These are phyloP conservation scores for Bradypodion pumilum DNA, from an alignment of 2,797 vertebrate species.

Conservation along the genomic window DNA sequence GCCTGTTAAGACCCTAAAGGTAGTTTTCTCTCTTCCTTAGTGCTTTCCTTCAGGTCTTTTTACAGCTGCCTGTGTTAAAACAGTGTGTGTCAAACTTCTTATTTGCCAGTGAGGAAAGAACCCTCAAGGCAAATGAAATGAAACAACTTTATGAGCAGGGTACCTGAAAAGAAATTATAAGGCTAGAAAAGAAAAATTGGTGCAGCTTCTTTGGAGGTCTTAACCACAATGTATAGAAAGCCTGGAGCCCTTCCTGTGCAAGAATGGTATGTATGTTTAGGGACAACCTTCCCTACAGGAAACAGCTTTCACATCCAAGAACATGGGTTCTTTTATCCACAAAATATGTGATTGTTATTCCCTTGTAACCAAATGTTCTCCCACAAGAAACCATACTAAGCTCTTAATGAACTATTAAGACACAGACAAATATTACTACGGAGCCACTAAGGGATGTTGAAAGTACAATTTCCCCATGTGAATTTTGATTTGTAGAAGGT, in stretches of 20 bases:
- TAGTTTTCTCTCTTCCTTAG: slow-evolving; percentile 45
- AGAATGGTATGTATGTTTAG: background rate
- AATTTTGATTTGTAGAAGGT: background rate
- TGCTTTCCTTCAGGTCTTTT: slow-evolving; percentile 54
- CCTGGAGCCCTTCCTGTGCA: background rate
- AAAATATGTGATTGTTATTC: background rate
- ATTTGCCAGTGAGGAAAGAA: slow-evolving; percentile 57
- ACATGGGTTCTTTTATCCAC: slow-evolving; percentile 21
- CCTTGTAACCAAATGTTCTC: slow-evolving; percentile 6
- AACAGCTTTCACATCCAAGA: slow-evolving; percentile 38
- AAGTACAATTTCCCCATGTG: background rate
- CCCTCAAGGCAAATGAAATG: slow-evolving; percentile 54
- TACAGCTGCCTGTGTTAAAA: slow-evolving; percentile 44
- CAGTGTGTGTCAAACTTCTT: slow-evolving; percentile 62
- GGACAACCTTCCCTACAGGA: slow-evolving; percentile 4
- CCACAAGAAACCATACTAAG: background rate
- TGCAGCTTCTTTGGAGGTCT: slow-evolving; percentile 54
- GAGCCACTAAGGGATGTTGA: background rate
- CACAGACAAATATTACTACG: background rate
- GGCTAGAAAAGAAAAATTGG: slow-evolving; percentile 40
- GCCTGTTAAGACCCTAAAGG: slow-evolving; percentile 55
- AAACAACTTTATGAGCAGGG: slow-evolving; percentile 39
- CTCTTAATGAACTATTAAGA: background rate
- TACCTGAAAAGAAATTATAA: slow-evolving; percentile 10
- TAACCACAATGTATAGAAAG: slow-evolving; percentile 33